Conservation (phyloP, 2,797 vertebrate genomes). For the Pagetopsis macropterus region DNA sequence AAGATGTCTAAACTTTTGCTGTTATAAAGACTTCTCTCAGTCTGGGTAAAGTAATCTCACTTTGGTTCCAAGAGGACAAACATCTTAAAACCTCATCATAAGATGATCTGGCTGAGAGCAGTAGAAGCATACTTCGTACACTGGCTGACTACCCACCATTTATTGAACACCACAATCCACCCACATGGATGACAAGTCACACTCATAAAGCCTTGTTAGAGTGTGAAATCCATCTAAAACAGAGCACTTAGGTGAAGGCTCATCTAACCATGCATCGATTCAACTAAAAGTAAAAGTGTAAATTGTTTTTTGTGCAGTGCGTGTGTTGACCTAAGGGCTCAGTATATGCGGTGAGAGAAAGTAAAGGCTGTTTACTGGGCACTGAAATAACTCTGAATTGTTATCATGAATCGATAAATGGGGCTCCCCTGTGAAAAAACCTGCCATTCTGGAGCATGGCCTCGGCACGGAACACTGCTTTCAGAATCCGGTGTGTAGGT, state of each 20-base stretch:
- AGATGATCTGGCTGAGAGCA: too few relatives aligned
- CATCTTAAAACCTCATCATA: too few relatives aligned
- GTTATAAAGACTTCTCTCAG: too few relatives aligned
- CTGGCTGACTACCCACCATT: too few relatives aligned
- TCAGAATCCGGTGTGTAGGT: slow-evolving; percentile 54
- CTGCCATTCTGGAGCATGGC: slow-evolving; percentile 40
- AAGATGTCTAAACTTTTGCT: too few relatives aligned
- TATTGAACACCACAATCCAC: too few relatives aligned
- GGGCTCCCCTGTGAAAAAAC: slow-evolving; percentile 33
- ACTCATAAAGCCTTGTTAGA: too few relatives aligned
- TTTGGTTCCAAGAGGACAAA: too few relatives aligned
- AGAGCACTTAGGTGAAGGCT: background rate
- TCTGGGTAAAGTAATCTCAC: too few relatives aligned
- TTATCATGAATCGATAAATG: slow-evolving; percentile 58
- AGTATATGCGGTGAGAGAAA: slow-evolving; percentile 12
- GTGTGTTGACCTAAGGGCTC: slow-evolving; percentile 20
- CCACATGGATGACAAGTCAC: too few relatives aligned
- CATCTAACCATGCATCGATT: slow-evolving; percentile 1
- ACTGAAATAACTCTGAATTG: slow-evolving; percentile 38
- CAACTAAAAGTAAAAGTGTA: slow-evolving; percentile 2
- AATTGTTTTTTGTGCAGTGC: background rate
- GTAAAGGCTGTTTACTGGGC: slow-evolving; percentile 29
- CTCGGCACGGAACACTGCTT: slow-evolving; percentile 47
- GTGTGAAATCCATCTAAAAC: background rate
- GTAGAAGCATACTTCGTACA: too few relatives aligned